These are phyloP conservation scores for Genyomyrus donnyi DNA, from an alignment of 2,113 vertebrate species.

Conservation along the genomic window DNA sequence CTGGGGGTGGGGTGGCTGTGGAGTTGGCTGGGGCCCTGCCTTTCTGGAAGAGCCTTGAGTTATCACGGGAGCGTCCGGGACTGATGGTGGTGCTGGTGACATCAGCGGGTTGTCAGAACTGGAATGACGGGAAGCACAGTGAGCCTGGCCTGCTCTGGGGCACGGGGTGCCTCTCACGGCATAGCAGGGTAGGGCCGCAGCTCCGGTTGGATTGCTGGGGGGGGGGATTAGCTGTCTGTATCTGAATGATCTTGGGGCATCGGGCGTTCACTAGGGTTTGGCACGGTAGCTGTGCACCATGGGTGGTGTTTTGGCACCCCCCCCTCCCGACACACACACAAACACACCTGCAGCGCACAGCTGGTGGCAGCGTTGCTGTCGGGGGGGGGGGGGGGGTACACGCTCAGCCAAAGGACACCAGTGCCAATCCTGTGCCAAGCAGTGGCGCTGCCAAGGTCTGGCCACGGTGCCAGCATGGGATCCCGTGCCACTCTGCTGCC, in stretches of 20 bases:
- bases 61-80: neutral
- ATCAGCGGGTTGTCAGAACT: neutral
- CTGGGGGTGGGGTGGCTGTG: neutral
- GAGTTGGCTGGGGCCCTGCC: neutral
- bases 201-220: neutral
- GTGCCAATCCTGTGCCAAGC: neutral
- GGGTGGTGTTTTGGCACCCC: neutral
- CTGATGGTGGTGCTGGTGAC: neutral
- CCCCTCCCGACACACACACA: neutral
- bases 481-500: neutral
- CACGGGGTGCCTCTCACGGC: neutral
- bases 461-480: neutral
- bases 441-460: slow-evolving; percentile 1
- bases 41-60: neutral
- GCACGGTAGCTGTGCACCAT: neutral
- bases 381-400: too few species aligned
- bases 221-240: neutral
- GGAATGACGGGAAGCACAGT: neutral
- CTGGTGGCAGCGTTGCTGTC: neutral
- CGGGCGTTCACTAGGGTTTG: neutral
- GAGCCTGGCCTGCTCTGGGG: neutral
- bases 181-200: neutral
- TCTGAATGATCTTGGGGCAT: neutral
- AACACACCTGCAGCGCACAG: neutral
- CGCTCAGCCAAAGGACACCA: neutral